Base-by-base conservation (phyloP, 2,113 vertebrate species). In the Gallinago jamesoni region DNA sequence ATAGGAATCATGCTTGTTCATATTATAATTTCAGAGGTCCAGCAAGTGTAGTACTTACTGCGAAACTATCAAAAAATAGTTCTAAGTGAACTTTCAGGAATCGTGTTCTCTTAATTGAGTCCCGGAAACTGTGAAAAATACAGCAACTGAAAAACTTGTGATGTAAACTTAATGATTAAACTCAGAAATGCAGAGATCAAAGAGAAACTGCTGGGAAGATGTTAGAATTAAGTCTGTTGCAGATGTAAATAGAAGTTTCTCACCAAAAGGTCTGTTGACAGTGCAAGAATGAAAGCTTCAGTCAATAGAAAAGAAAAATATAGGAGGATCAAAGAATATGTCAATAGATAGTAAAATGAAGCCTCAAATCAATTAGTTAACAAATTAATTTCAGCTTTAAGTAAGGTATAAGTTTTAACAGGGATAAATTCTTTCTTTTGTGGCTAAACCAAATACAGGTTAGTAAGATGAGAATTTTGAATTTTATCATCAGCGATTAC, bases 161-260 rank as follows among this genome's bases (percentile, higher is more conserved):
- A 82, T 91, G 62, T 37, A 91, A 89, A 96, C 81, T 82, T 78
- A 60, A 78, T 84, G 24, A 89, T 95, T 95, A 95, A 94, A 89
- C 53, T 72, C 80, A 87, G 91, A 96, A 93, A 90, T 75, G 35
- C 47, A 68, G 89, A 93, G 66, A 94, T 93, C 86, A 93, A 91
- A 96, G 81, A 86, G 84, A 86, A 95, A 56, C 80, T 89, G 39
- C 66, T 92, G 76, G 56, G 66, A 84, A 95, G 84, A 87, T 72
- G 64, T 64, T 77, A 84, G 67, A 96, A 93, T 93, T 70, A 68
- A 92, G 84, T 84, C 91, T 60, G 86, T 94, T 94, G 77, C 80
- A 87, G 60, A 89, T 84, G 81, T 89, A 89, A 84, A 82, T 24
- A 92, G 62, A 79, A 50, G 62, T 68, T 95, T 87, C 84, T 89